Conservation (phyloP, 2,888 invertebrate genomes). For the Tigriopus californicus region DNA sequence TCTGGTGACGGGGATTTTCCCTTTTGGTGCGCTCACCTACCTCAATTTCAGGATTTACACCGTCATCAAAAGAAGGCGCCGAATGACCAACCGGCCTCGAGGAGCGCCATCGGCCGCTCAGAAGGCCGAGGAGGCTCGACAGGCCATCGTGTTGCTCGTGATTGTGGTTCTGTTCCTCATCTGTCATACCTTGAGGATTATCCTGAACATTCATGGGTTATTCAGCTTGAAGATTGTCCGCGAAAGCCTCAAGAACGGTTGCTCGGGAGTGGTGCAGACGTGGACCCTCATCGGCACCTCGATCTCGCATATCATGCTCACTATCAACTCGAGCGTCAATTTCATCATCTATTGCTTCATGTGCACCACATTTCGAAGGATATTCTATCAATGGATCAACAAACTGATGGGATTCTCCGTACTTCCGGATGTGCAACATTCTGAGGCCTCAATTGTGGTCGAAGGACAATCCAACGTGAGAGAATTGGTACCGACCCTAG, state of each 20-base stretch:
- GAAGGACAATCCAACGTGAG: too few species aligned
- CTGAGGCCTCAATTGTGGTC: too few species aligned
- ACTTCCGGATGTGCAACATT: too few species aligned
- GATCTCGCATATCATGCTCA: conserved; percentile 45
- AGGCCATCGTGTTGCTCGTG: conserved; percentile 5
- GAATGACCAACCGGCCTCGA: conserved; percentile 8
- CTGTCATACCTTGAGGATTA: conserved; percentile 11
- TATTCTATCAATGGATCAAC: not conserved
- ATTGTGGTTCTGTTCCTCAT: conserved; percentile 8
- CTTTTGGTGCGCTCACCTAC: conserved; percentile 6
- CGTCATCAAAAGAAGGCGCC: conserved; percentile 7
- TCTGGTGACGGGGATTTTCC: conserved; percentile 10
- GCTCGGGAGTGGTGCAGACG: not conserved
- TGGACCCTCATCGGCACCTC: conserved; percentile 11
- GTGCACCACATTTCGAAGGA: conserved; percentile 9
- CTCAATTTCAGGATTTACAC: conserved; percentile 6
- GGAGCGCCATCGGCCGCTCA: conserved; percentile 6
- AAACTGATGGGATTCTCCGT: too few species aligned
- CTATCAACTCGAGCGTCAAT: conserved; percentile 90
- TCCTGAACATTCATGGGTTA: conserved; percentile 7
- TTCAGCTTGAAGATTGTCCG: not conserved
- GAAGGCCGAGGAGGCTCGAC: conserved; percentile 10
- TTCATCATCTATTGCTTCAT: conserved; percentile 84
- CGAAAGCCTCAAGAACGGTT: not conserved
- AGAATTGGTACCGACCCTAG: too few species aligned